Evolutionary conservation across 2,888 invertebrate genomes (phyloP).

Genomic region (Tryphoninae sp.): DNA sequence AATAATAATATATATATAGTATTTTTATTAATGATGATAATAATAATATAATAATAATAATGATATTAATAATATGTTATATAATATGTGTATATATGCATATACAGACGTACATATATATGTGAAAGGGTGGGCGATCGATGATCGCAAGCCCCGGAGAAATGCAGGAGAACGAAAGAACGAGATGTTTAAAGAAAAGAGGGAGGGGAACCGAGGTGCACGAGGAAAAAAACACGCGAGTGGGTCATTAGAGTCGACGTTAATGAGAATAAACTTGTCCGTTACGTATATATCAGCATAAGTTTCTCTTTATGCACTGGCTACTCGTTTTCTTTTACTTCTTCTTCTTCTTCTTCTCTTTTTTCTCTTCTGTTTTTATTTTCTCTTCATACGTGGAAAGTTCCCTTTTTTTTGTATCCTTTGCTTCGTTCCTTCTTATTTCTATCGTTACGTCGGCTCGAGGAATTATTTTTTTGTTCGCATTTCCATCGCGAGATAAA

Average conservation of each 20-base stretch:
- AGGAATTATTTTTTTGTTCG: too few relatives aligned
- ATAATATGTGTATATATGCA: background rate
- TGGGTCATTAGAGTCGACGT: conserved; percentile 41
- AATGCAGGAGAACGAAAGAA: conserved; percentile 2
- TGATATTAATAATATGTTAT: background rate
- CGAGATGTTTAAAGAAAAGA: conserved; percentile 17
- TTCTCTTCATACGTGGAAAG: too few relatives aligned
- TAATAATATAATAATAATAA: too few relatives aligned
- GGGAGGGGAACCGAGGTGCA: background rate
- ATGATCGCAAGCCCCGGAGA: conserved; percentile 19
- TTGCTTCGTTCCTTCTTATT: too few relatives aligned
- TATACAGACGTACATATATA: conserved; percentile 15
- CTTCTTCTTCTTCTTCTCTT: background rate
- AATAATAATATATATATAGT: too few relatives aligned
- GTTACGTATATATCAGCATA: background rate
- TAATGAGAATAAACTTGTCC: conserved; percentile 39
- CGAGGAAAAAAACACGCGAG: background rate
- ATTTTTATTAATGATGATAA: too few relatives aligned
- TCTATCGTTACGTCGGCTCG: too few relatives aligned
- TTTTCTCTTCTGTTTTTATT: too few relatives aligned
- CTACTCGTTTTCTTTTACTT: background rate
- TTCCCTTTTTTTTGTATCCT: too few relatives aligned
- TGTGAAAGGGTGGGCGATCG: conserved; percentile 19
- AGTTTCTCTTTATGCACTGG: too few relatives aligned
- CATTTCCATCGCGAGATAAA: too few relatives aligned